Percentiles rank a stretch among this genome's conserved stretches.
Conservation (phyloP, 1,140 invertebrate genomes). For the Ostrea denselamellosa region DNA sequence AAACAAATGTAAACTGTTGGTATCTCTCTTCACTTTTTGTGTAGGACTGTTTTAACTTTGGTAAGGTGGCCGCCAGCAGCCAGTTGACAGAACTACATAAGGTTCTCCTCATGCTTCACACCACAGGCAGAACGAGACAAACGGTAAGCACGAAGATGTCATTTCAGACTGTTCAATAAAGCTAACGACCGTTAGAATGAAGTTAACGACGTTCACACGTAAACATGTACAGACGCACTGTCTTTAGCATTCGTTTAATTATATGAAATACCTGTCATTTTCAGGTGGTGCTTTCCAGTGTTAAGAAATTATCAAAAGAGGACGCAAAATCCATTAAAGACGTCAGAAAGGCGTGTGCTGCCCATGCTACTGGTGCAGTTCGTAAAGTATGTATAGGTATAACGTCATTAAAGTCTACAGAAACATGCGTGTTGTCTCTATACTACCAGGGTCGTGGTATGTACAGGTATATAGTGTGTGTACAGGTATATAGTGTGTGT, state of each 20-base stretch:
- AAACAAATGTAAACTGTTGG: too few species aligned
- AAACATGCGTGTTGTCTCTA: too few species aligned
- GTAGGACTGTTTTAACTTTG: conserved; percentile 40
- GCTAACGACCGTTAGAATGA: too few species aligned
- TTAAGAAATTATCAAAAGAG: conserved; percentile 30
- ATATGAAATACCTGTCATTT: neutral
- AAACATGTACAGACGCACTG: too few species aligned
- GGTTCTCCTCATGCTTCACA: conserved; percentile 44
- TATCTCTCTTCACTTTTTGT: neutral
- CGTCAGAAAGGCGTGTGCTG: neutral
- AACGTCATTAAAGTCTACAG: neutral
- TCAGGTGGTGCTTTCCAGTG: conserved; percentile 1
- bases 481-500: too few species aligned
- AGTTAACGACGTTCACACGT: too few species aligned
- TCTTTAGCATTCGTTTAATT: too few species aligned
- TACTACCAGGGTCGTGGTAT: too few species aligned
- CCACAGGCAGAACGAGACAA: neutral
- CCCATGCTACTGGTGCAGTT: neutral
- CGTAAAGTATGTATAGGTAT: neutral
- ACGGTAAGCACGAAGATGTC: neutral
- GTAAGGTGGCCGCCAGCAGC: conserved; percentile 15
- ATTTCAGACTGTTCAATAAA: too few species aligned
- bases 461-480: too few species aligned
- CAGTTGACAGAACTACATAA: conserved; percentile 40
- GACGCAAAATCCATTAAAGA: neutral